These are phyloP conservation scores for Tenebrio molitor DNA, from an alignment of 1,140 invertebrate genomes.

Conservation along the genomic window DNA sequence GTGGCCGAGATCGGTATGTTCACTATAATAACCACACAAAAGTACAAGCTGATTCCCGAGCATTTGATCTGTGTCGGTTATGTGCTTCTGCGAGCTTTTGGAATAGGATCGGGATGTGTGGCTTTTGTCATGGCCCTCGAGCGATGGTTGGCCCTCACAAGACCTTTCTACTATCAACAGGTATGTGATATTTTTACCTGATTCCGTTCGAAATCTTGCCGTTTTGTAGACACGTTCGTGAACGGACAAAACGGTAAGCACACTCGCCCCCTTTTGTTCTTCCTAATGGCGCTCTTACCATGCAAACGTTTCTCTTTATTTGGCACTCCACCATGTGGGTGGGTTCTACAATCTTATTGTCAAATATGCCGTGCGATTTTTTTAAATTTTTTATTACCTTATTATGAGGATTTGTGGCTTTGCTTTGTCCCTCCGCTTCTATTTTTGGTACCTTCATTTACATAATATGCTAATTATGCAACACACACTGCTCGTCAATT, in stretches of 20 bases:
- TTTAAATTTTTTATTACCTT: no score
- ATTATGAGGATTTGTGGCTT: background rate
- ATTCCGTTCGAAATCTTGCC: background rate
- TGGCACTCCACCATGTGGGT: no score
- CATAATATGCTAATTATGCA: conserved; percentile 17
- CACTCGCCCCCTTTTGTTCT: background rate
- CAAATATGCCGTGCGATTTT: no score
- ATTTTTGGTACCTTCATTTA: conserved; percentile 22
- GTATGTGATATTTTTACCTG: conserved; percentile 67
- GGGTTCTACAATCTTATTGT: no score
- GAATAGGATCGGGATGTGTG: conserved; percentile 87
- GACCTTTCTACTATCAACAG: conserved; percentile 91
- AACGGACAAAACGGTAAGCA: conserved; percentile 25
- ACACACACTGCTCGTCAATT: conserved; percentile 5
- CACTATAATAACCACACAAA: conserved; percentile 69
- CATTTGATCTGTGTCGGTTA: conserved; percentile 76
- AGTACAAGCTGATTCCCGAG: conserved; percentile 72
- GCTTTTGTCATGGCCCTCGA: conserved; percentile 90
- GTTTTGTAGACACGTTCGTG: conserved; percentile 13
- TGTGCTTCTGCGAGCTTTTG: conserved; percentile 84
- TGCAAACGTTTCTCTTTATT: conserved; percentile 23
- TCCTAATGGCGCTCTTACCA: background rate
- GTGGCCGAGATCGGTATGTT: conserved; percentile 80
- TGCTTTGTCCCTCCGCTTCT: conserved; percentile 40
- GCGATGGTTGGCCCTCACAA: conserved; percentile 86